These are phyloP conservation scores for Patiria miniata DNA, from an alignment of 35 echinoderm and acorn worm species.

Conservation along the genomic window DNA sequence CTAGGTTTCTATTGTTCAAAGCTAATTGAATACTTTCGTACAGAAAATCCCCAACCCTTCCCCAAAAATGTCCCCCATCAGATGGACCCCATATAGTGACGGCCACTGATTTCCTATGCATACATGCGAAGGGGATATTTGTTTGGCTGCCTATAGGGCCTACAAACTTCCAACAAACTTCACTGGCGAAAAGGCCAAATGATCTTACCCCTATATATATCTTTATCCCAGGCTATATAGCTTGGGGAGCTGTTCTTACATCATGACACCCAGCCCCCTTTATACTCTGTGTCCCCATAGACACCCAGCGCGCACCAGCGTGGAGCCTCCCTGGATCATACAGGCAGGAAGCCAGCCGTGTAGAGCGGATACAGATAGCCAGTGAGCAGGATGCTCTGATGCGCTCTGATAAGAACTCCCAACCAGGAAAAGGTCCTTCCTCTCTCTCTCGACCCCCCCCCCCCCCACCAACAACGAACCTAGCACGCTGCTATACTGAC, in stretches of 20 bases:
- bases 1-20: no score
- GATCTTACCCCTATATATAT: no score
- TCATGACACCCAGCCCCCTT: neutral
- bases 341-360: constrained; percentile 36
- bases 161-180: no score
- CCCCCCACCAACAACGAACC: neutral
- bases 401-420: constrained; percentile 30
- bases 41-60: no score
- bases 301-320: neutral
- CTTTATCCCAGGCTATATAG: no score
- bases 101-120: no score
- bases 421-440: constrained; percentile 37
- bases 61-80: no score
- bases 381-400: constrained; percentile 43
- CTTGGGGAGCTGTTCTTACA: neutral
- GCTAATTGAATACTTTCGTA: no score
- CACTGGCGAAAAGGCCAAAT: no score
- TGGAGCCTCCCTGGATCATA: constrained; percentile 11
- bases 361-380: constrained; percentile 49
- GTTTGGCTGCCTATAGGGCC: no score
- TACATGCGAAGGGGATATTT: no score
- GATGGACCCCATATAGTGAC: no score
- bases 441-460: neutral
- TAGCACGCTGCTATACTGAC: neutral
- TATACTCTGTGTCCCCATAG: neutral